Percentiles rank a stretch among this genome's conserved stretches.
Conservation (phyloP, 2,797 vertebrate genomes). For the Parauchenoglanis punctatus region DNA sequence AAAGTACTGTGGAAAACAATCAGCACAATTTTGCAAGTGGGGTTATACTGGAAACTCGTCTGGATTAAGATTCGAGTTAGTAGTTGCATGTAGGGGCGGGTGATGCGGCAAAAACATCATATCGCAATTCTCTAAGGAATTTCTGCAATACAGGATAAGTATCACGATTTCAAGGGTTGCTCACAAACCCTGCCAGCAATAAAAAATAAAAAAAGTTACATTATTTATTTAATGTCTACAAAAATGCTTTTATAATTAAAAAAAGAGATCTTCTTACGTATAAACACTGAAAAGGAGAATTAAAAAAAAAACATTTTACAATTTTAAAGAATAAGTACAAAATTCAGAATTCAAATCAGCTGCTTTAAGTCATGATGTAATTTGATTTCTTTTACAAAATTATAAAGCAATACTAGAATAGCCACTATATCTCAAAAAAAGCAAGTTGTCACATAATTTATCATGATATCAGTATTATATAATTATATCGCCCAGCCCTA, state of each 20-base stretch:
- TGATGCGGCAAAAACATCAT: background rate
- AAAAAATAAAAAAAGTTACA: too few relatives aligned
- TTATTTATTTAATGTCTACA: background rate
- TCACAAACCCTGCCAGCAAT: background rate
- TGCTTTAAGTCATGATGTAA: background rate
- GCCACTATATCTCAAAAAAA: background rate
- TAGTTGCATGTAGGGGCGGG: background rate
- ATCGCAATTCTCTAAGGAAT: background rate
- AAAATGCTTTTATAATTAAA: background rate
- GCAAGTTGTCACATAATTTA: too few relatives aligned
- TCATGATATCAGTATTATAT: background rate
- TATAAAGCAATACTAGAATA: background rate
- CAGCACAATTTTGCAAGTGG: background rate
- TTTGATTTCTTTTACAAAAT: background rate
- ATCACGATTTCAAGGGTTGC: background rate
- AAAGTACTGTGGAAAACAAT: slow-evolving; percentile 10
- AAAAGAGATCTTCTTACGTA: background rate
- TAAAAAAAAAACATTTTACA: background rate
- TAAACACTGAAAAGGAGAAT: background rate
- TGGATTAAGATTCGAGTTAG: slow-evolving; percentile 45
- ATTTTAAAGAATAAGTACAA: background rate
- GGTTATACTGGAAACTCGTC: slow-evolving; percentile 12
- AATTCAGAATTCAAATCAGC: background rate
- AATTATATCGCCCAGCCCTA: background rate
- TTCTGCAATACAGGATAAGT: background rate